These are phyloP conservation scores for Caenorhabditis elegans DNA, from an alignment of 1,140 invertebrate genomes.

Conservation along the genomic window DNA sequence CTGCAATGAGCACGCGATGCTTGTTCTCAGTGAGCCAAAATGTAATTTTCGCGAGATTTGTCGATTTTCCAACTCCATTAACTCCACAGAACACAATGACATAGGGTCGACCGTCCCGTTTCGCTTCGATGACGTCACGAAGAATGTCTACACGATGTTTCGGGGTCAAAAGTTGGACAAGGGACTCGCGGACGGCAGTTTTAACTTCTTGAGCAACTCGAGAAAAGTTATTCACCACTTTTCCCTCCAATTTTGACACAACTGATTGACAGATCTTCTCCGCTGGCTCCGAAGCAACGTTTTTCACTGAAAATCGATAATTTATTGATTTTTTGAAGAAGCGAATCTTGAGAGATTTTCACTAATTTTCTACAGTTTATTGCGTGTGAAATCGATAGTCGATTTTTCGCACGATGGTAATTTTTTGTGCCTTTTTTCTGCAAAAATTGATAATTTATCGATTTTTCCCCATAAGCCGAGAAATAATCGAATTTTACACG, in stretches of 20 bases:
- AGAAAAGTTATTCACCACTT: slow-evolving; percentile 71
- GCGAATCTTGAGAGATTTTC: slow-evolving; percentile 13
- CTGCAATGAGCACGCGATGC: slow-evolving; percentile 91
- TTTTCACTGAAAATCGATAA: slow-evolving; percentile 74
- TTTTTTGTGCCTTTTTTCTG: no score
- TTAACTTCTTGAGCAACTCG: slow-evolving; percentile 84
- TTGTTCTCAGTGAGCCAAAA: slow-evolving; percentile 99
- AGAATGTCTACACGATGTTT: slow-evolving; percentile 92
- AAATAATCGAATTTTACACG: no score
- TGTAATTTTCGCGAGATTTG: slow-evolving; percentile 97
- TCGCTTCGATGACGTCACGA: slow-evolving; percentile 86
- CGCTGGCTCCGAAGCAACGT: slow-evolving; percentile 94
- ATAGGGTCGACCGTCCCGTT: slow-evolving; percentile 81
- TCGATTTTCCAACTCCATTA: slow-evolving; percentile 99
- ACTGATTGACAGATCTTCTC: slow-evolving; percentile 92
- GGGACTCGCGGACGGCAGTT: slow-evolving; percentile 72
- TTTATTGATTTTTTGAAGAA: slow-evolving; percentile 26
- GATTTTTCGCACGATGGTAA: no score
- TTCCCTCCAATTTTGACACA: slow-evolving; percentile 86
- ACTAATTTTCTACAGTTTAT: no score
- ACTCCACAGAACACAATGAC: slow-evolving; percentile 97
- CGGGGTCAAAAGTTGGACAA: slow-evolving; percentile 82
- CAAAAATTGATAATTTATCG: no score
- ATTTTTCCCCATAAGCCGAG: no score
- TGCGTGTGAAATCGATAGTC: no score